These are phyloP conservation scores for Austrofundulus limnaeus DNA, from an alignment of 2,113 vertebrate species.

Conservation along the genomic window DNA sequence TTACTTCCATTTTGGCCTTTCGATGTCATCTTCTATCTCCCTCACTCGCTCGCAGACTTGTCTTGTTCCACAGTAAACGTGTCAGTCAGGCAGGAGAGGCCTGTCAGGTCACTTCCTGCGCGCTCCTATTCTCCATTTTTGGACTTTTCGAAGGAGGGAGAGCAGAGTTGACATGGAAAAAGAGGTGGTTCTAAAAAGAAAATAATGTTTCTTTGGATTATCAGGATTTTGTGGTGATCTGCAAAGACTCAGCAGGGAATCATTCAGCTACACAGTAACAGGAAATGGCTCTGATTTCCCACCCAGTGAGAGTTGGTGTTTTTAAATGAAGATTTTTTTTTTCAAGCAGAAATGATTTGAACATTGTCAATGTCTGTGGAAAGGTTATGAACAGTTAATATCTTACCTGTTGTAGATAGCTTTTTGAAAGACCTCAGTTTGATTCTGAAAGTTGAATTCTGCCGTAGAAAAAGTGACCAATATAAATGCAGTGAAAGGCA, in stretches of 20 bases:
- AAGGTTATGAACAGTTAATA: no score
- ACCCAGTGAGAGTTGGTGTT: background rate
- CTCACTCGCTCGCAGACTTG: slow-evolving; percentile 48
- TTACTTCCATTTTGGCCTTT: slow-evolving; percentile 22
- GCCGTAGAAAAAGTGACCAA: no score
- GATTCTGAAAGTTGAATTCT: no score
- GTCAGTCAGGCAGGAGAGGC: slow-evolving; percentile 57
- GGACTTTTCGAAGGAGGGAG: slow-evolving; percentile 53
- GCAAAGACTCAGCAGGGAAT: slow-evolving; percentile 16
- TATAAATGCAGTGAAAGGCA: no score
- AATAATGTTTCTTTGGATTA: slow-evolving; percentile 51
- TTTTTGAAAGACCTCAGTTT: no score
- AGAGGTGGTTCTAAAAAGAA: slow-evolving; percentile 30
- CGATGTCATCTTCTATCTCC: slow-evolving; percentile 24
- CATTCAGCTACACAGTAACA: slow-evolving; percentile 12
- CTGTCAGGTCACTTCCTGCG: slow-evolving; percentile 28
- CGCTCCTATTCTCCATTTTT: slow-evolving; percentile 59
- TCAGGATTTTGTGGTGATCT: slow-evolving; percentile 41
- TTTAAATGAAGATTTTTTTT: background rate
- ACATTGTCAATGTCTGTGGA: no score
- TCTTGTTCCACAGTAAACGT: slow-evolving; percentile 62
- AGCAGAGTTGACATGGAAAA: slow-evolving; percentile 23
- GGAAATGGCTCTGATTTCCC: slow-evolving; percentile 15
- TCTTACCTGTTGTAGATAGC: no score
- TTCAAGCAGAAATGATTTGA: no score